Conservation (phyloP, 1,140 invertebrate species). For the Drosophila jambulina region DNA sequence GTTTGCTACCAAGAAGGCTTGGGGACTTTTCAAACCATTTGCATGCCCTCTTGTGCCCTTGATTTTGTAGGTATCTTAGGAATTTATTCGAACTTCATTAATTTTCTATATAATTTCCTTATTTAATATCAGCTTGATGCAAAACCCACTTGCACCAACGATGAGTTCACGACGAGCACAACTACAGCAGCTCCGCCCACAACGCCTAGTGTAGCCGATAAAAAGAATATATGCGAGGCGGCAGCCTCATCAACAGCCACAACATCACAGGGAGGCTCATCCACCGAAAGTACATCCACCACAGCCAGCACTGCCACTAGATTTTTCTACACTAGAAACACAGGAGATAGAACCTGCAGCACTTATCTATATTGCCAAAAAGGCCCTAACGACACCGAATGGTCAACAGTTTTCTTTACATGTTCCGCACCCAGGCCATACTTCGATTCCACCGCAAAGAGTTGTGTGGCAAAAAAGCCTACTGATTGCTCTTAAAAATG, state of each 20-base stretch:
- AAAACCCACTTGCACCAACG: constrained; percentile 8
- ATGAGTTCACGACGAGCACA: constrained; percentile 6
- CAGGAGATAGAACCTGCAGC: background rate
- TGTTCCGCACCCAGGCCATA: background rate
- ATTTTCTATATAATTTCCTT: background rate
- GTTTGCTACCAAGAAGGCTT: constrained; percentile 11
- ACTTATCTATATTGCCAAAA: constrained; percentile 29
- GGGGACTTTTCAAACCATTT: background rate
- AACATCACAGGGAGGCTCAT: background rate
- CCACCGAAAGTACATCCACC: background rate
- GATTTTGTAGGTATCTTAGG: constrained; percentile 2
- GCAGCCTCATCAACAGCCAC: background rate
- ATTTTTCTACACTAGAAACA: background rate
- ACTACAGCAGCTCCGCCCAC: constrained; percentile 11
- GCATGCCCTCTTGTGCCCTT: constrained; percentile 11
- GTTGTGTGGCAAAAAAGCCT: constrained; percentile 15
- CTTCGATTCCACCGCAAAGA: background rate
- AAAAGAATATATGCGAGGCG: background rate
- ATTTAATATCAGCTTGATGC: background rate
- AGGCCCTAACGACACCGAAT: too few relatives aligned
- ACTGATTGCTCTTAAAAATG: background rate
- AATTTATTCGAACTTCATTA: background rate
- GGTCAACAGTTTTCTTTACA: background rate
- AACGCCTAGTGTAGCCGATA: background rate
- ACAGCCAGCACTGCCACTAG: background rate